Base-by-base conservation (phyloP, 2,888 invertebrate species). In the Rugalucina vietnamica region DNA sequence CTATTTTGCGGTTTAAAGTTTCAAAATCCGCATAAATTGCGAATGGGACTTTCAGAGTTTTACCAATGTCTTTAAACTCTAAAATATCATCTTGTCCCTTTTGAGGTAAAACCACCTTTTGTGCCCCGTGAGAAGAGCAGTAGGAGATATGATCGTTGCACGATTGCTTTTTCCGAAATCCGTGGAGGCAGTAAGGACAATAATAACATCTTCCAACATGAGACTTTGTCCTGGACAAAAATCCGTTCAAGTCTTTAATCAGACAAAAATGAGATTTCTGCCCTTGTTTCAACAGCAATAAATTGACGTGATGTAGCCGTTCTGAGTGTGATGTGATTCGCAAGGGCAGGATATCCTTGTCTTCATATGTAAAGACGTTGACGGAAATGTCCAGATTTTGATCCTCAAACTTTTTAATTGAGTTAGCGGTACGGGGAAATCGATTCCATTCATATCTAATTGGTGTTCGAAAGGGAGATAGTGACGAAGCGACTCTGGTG, bases 1-100 rank as follows among this genome's bases (percentile, higher is more conserved):
- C 43, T 8, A 43, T 43, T 43, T 43, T 43, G 43, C 43, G 43
- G 43, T 43, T 43, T 43, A 43, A 43, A 43, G 10, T 43, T 43
- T 43, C 43, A 43, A 43, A 43, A 43, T 43, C 85, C 93, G 88
- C 37, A 95, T 87, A 72, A 91, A 92, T n/a, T 87, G 43, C 83
- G 94, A 93, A 84, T 94, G 92, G 43, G 43, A 43, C 43, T 18
- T 43, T 43, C 18, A 43, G 18, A 18, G 43, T 18, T 18, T 43
- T 43, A 12, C 43, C 43, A 43, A 12, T 12, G 18, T 43, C 43
- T 43, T 43, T 43, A 18, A 43, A 43, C 18, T 43, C 43, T 18
- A 43, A 18, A 43, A 43, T 43, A 18, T 43, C 43, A 43, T 43
- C 43, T 18, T 43, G 43, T 12, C 43, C 43, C 43, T 43, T 43